Evolutionary conservation across 2,797 vertebrate genomes (phyloP).

Genomic region (Thalassophryne amazonica): DNA sequence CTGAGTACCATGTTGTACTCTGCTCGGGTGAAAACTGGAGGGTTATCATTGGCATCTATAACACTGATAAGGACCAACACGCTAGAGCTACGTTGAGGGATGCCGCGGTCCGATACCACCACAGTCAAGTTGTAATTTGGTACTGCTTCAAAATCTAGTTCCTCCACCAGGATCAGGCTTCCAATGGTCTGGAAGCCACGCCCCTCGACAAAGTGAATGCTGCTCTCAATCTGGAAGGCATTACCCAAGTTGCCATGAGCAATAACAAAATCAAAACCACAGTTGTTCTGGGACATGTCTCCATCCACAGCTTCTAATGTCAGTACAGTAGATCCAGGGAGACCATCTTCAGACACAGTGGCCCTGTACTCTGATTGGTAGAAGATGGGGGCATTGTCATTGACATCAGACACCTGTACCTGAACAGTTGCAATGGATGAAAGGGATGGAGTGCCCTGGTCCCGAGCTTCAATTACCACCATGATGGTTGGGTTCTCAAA

Average conservation of each 20-base stretch:
- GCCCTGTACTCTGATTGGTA: conserved; percentile 83
- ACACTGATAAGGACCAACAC: conserved; percentile 86
- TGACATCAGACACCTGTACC: conserved; percentile 88
- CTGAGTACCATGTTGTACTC: conserved; percentile 84
- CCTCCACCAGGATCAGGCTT: conserved; percentile 87
- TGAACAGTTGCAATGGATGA: conserved; percentile 85
- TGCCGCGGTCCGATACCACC: conserved; percentile 88
- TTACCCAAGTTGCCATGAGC: conserved; percentile 89
- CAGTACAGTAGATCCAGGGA: conserved; percentile 88
- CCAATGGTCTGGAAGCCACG: conserved; percentile 84
- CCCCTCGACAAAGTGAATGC: conserved; percentile 81
- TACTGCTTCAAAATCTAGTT: conserved; percentile 89
- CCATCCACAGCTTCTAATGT: conserved; percentile 88
- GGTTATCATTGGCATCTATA: conserved; percentile 90
- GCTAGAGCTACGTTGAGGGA: conserved; percentile 86
- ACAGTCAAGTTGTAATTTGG: conserved; percentile 89
- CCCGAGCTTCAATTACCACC: conserved; percentile 87
- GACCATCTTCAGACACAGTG: conserved; percentile 85
- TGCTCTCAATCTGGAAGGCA: conserved; percentile 92
- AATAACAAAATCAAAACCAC: conserved; percentile 91
- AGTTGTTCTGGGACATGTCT: conserved; percentile 86
- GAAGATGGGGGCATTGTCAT: conserved; percentile 91
- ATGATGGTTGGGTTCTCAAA: conserved; percentile 82
- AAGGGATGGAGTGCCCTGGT: conserved; percentile 84
- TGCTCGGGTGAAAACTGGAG: conserved; percentile 84